Base-by-base conservation (phyloP, 2,797 vertebrate genomes). In the Melanotaenia pygmaea region DNA sequence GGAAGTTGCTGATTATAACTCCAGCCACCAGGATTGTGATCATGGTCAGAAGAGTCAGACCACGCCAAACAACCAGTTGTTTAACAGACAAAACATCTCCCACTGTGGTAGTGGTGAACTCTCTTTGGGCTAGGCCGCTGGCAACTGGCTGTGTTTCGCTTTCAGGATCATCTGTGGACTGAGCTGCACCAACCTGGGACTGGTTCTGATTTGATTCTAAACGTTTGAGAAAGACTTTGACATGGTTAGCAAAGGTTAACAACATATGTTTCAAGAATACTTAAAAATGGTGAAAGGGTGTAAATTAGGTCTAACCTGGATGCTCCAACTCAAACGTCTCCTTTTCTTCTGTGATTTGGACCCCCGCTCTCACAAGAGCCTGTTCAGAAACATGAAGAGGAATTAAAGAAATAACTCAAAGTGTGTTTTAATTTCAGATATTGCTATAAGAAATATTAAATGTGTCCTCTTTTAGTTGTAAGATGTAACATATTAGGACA, bases 341-440 rank as follows among this genome's bases (percentile, higher is more conserved):
- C 51, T 72, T 71, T 18, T 34, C 67, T 16, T 70, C 37, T 9
- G 40, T 9, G n/a, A 69, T 5, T 16, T 59, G 68, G 16, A 92
- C 63, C 20, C 91, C 91, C 14, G 91, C 88, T 89, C 90, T 85
- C 54, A 79, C 61, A n/a, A 67, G 76, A 28, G 89, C 89, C 92
- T 93, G 75, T 69, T 61, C 38, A 50, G 30, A 67, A 16, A 68
- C 22, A 79, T n/a, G 2, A 47, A 18, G 30, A 26, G 18, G 16
- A 10, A 18, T 28, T 6, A 56, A 5, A 26, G 30, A 28, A 45
- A 35, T 37, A 32, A 22, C 11, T 47, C 2, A 47, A 4, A 18
- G 0, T 6, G 47, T 26, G n/a, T 59, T 72, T 61, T 7, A 10
- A n/a, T 16, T 59, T 66, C 4, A 32, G 4, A 14, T 26, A 0